phyloP scores from a whole-genome alignment of 2,113 vertebrate genomes.

The Progne subis region DNA sequence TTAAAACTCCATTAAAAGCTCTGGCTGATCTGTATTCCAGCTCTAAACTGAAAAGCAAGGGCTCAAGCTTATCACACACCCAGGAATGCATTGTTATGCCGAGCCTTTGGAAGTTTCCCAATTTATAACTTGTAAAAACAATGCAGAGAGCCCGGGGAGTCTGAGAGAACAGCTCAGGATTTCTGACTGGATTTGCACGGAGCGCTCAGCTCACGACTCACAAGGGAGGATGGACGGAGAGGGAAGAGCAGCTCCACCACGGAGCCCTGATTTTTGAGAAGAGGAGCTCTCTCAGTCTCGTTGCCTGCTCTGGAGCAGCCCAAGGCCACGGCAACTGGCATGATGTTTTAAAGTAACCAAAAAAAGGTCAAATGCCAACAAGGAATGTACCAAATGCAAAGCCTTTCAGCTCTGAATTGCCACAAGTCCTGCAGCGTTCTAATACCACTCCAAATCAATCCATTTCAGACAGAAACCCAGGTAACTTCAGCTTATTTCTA shows the following conservation, averaged over 20 bases:
- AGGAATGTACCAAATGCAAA: background rate
- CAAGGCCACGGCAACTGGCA: background rate
- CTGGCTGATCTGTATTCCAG: background rate
- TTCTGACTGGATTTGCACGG: fast-evolving
- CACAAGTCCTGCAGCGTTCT: background rate
- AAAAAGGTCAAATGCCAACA: background rate
- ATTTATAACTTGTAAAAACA: background rate
- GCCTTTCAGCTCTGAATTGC: background rate
- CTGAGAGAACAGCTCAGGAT: no score
- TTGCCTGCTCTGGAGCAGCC: background rate
- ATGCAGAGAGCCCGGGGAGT: background rate
- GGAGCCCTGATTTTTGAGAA: background rate
- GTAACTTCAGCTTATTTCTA: background rate
- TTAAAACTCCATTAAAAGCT: background rate
- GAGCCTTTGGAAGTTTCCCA: background rate
- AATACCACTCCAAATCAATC: background rate
- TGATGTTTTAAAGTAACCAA: fast-evolving
- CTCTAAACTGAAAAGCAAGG: background rate
- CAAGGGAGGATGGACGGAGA: background rate
- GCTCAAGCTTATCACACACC: background rate
- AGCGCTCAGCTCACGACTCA: background rate
- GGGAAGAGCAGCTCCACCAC: background rate
- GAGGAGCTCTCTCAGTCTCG: background rate
- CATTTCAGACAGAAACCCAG: background rate
- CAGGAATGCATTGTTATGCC: background rate